Evolutionary conservation across 2,797 vertebrate species (phyloP), one percentile per base, ranked within the genome.

Genomic region (Coreius guichenoti): DNA sequence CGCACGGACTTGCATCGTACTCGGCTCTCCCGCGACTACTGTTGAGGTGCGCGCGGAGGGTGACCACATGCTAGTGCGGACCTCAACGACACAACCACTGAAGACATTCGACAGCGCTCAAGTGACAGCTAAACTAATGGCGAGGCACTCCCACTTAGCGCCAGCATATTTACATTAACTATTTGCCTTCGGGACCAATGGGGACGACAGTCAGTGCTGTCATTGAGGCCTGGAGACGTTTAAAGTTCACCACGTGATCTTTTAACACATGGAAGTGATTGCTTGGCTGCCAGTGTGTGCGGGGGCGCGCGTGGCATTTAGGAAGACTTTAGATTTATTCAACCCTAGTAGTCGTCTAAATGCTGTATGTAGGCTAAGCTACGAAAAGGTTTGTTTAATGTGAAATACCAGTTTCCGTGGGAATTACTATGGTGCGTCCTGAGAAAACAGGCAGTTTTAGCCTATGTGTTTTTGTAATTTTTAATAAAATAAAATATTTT

Each of bases 101-200:
- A 91, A 90, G 93, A 87, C 91, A 90, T 83, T 85, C 90, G 90
- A 84, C 95, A 92, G 92, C 91, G 94, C 95, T 96, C 95, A 94
- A 95, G 93, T 96, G 96, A 96, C 95, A 95, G 95, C 93, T 93
- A 93, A 95, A 96, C 93, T 95, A 95, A 94, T 90, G 92, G 93
- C 91, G 93, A 94, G 96, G 95, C 96, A 96, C 97, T 96, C 97
- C 95, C 97, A 96, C 96, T 95, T 94, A 92, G 92, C 94, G 88
- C 88, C 91, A 91, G 92, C 94, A 90, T 92, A 90, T 94, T 93
- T 91, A 93, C 94, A 94, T 95, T 94, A 94, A 95, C 92, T 92
- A 92, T 90, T 90, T 92, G 94, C 93, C 94, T 93, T 92, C 95
- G 94, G 92, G 93, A 95, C 93, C 93, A 92, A 85, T 89, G 89